Evolutionary conservation across 2,797 vertebrate species (phyloP).

Genomic region (Columba guinea): DNA sequence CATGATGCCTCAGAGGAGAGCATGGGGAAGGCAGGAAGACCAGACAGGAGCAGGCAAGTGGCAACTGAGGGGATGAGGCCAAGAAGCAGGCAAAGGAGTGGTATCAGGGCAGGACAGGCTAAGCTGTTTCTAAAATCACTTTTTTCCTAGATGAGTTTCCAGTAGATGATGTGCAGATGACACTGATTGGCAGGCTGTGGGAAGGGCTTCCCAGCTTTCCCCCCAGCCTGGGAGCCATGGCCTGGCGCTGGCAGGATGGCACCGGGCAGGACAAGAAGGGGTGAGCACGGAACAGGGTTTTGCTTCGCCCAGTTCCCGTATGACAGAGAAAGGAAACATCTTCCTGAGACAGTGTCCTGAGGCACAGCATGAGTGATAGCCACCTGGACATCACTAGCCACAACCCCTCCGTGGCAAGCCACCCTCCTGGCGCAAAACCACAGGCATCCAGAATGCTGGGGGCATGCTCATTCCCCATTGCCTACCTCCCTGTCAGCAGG

Average conservation of each 20-base stretch:
- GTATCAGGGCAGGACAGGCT: background rate
- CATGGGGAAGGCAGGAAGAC: background rate
- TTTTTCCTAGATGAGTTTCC: background rate
- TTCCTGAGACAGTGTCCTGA: background rate
- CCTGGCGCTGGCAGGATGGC: background rate
- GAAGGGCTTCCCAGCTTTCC: background rate
- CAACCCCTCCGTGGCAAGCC: background rate
- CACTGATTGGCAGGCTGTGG: background rate
- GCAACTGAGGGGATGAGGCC: background rate
- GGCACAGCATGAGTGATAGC: background rate
- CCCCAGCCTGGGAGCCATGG: background rate
- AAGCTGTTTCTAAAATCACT: background rate
- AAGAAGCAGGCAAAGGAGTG: background rate
- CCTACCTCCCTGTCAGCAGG: background rate
- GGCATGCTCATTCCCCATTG: accelerated
- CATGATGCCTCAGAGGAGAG: background rate
- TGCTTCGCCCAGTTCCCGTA: background rate
- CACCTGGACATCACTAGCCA: background rate
- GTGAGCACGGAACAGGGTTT: background rate
- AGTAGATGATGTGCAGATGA: background rate
- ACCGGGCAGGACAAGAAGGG: accelerated
- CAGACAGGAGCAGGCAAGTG: background rate
- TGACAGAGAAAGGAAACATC: background rate
- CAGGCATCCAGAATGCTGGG: background rate
- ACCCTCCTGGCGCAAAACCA: background rate